Evolutionary conservation across 2,797 vertebrate species (phyloP).

Genomic region (Acrossocheilus fasciatus): DNA sequence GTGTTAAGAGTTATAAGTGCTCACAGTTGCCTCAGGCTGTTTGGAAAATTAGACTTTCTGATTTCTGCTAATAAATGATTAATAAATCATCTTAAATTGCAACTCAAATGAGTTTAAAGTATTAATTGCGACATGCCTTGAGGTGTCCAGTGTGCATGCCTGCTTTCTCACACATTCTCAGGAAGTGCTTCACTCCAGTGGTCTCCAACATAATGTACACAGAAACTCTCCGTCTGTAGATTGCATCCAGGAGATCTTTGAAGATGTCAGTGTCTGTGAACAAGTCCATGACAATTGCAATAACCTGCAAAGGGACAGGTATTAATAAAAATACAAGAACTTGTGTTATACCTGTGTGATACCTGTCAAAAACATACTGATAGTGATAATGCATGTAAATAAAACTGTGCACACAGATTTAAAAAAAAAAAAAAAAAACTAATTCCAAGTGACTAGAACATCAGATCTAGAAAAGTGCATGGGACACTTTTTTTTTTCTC

Average conservation of each 20-base stretch:
- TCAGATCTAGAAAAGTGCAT: not conserved
- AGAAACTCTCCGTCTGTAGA: constrained; percentile 89
- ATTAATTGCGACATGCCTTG: constrained; percentile 77
- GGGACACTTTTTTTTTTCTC: not conserved
- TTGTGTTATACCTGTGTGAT: not conserved
- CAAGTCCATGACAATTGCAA: constrained; percentile 95
- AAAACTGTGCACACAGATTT: not conserved
- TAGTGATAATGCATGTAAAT: not conserved
- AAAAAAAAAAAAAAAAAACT: not conserved
- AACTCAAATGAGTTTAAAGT: not conserved
- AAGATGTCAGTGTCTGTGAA: constrained; percentile 98
- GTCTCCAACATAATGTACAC: constrained; percentile 93
- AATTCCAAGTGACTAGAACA: not conserved
- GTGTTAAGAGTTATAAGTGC: not conserved
- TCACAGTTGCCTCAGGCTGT: not conserved
- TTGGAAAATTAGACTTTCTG: constrained; percentile 6
- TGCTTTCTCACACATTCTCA: constrained; percentile 92
- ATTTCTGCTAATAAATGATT: not conserved
- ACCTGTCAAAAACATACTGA: not conserved
- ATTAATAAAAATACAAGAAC: not conserved
- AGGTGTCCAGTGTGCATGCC: constrained; percentile 92
- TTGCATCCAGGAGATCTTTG: constrained; percentile 88
- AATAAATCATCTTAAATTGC: not conserved
- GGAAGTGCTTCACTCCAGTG: constrained; percentile 86
- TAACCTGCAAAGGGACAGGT: constrained; percentile 79